Percentiles rank a stretch among this genome's conserved stretches.
Evolutionary conservation across 2,888 invertebrate genomes (phyloP).

Genomic region (Acanthopleura granulata): DNA sequence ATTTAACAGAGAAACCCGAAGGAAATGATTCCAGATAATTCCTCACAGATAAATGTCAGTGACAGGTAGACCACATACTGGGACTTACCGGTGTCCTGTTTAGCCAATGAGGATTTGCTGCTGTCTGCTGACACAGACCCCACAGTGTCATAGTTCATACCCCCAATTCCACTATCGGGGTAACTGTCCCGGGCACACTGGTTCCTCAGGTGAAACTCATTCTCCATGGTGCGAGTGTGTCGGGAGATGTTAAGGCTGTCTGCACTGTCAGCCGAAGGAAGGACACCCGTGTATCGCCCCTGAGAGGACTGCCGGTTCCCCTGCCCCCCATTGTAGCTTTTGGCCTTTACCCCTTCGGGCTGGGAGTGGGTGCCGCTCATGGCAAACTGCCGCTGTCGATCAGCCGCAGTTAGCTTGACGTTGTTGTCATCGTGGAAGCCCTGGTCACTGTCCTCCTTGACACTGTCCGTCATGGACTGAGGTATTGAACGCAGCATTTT

Average conservation of each 20-base stretch:
- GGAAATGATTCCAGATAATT: too few species aligned
- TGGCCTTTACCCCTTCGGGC: background rate
- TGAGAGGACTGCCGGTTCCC: background rate
- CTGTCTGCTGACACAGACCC: constrained; percentile 54
- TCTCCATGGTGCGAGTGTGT: constrained; percentile 35
- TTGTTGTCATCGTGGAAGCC: constrained; percentile 56
- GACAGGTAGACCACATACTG: too few species aligned
- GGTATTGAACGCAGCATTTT: constrained; percentile 96
- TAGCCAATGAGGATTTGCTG: constrained; percentile 28
- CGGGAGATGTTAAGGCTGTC: background rate
- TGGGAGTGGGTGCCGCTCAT: background rate
- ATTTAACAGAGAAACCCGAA: too few species aligned
- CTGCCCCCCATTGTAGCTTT: background rate
- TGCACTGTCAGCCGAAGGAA: background rate
- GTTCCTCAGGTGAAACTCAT: constrained; percentile 51
- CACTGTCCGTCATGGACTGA: constrained; percentile 39
- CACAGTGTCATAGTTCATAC: constrained; percentile 51
- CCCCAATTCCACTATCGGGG: constrained; percentile 64
- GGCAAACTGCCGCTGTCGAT: background rate
- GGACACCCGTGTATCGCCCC: background rate
- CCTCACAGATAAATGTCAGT: too few species aligned
- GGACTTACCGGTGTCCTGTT: background rate
- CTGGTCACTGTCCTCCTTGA: constrained; percentile 46
- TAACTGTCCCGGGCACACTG: constrained; percentile 55
- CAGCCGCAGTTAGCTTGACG: background rate